Evolutionary conservation across 2,113 vertebrate species (phyloP), one percentile per base, ranked within the genome.

Genomic region (Zosterops hypoxanthus): DNA sequence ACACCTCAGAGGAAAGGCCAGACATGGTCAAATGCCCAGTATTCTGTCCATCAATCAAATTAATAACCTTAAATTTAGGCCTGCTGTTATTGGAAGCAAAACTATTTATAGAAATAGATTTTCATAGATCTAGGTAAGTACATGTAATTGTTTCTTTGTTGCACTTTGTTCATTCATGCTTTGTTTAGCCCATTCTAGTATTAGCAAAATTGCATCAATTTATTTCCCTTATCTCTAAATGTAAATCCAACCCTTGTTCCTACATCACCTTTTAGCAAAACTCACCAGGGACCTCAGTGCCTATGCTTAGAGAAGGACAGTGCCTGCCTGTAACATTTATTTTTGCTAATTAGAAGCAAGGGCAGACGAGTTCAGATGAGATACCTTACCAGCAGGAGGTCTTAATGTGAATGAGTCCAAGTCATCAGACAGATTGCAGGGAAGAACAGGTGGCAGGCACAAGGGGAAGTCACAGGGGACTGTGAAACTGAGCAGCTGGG

Each of bases 391-490:
- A 89, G 56, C 72, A 44, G 2, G 47, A 68, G 26, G 77, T 33
- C 80, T 61, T 28, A 36, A 46, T n/a, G 34, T 34, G 65, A 68
- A 13, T 3, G 44, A 70, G 50, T n/a, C 81, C 69, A 66, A 84
- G 60, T n/a, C 60, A 81, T 70, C 77, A 33, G 47, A 25, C 55
- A 87, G 90, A 63, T 4, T 39, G 77, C 23, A 1, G 44, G 86
- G 44, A 71, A 59, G 55, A 91, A 55, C 96, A 95, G 81, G 92
- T 89, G 93, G 78, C 12, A 7, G 55, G 22, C 79, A 77, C 75
- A 49, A 60, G 36, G 64, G 75, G 73, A 55, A 57, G 44, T n/a
- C 84, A 65, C 65, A 21, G 47, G 63, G 52, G 63, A 95, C 18
- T 36, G 2, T 4, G 34, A 46, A 69, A 31, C 2, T 6, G 60